A percentile compares a stretch with the other conserved stretches of the same genome.
Evolutionary conservation across 2,888 invertebrate species (phyloP).

Genomic region (Tenthredo livida): DNA sequence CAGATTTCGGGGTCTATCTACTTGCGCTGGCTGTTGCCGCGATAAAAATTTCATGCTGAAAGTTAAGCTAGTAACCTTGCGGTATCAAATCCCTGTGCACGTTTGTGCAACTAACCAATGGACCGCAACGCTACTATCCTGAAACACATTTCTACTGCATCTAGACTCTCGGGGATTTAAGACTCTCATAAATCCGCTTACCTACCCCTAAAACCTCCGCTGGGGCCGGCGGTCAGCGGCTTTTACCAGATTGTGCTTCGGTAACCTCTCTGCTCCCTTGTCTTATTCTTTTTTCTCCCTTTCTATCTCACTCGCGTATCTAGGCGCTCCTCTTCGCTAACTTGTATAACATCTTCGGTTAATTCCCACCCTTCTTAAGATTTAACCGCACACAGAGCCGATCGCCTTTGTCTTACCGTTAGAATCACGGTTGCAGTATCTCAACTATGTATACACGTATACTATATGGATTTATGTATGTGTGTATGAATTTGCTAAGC

Average conservation of each 20-base stretch:
- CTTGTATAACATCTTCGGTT: conserved; percentile 37
- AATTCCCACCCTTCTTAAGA: conserved; percentile 32
- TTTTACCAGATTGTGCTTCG: conserved; percentile 74
- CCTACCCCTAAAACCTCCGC: conserved; percentile 68
- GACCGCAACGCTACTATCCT: background rate
- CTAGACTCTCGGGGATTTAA: conserved; percentile 69
- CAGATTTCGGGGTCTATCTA: background rate
- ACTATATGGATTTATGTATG: background rate
- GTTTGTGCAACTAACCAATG: conserved; percentile 34
- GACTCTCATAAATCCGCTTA: conserved; percentile 72
- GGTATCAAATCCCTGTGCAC: background rate
- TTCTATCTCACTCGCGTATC: background rate
- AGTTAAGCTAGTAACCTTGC: background rate
- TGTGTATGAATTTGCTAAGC: conserved; percentile 27
- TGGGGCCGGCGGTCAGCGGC: conserved; percentile 66
- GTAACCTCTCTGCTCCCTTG: conserved; percentile 56
- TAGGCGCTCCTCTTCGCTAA: conserved; percentile 25
- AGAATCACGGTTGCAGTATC: background rate
- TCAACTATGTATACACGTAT: background rate
- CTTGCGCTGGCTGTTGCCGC: background rate
- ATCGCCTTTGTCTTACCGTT: conserved; percentile 42
- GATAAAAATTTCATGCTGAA: background rate
- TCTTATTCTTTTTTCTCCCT: background rate
- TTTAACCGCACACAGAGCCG: conserved; percentile 47
- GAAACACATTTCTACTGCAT: conserved; percentile 1